A percentile compares a stretch with the other conserved stretches of the same genome.
phyloP scores from a whole-genome alignment of 2,113 vertebrate genomes.

The Mus pahari region DNA sequence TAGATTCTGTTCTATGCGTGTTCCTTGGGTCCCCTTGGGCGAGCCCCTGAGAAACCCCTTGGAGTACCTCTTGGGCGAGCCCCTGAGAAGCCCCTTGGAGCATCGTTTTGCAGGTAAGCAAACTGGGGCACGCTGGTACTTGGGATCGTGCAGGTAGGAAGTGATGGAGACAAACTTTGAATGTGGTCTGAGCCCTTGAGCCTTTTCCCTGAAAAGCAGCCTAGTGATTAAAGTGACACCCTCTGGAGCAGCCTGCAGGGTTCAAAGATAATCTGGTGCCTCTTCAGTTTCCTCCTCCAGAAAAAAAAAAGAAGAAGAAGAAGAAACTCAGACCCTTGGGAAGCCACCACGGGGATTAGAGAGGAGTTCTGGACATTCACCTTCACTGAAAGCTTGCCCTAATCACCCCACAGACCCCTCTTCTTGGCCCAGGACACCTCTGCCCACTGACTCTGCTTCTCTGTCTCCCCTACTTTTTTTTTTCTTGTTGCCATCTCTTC shows the following conservation, averaged over 20 bases:
- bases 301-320: no score
- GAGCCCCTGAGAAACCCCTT: neutral
- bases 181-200: neutral
- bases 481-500: constrained; percentile 42
- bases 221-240: neutral
- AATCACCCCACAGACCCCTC: neutral
- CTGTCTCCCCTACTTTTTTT: neutral
- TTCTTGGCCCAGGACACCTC: neutral
- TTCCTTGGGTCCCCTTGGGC: neutral
- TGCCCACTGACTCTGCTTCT: fast-evolving
- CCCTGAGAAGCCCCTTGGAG: neutral
- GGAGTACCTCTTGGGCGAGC: no score
- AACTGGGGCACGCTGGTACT: neutral
- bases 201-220: neutral
- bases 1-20: neutral
- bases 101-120: neutral
- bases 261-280: neutral
- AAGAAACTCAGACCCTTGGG: neutral
- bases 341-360: neutral
- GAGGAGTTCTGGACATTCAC: neutral
- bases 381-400: neutral
- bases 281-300: constrained; percentile 22
- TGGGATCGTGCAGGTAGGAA: neutral
- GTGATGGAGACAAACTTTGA: neutral
- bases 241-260: neutral